Percentiles rank a stretch among this genome's conserved stretches.
Evolutionary conservation across 2,113 vertebrate species (phyloP).

Genomic region (Myotis brandtii): DNA sequence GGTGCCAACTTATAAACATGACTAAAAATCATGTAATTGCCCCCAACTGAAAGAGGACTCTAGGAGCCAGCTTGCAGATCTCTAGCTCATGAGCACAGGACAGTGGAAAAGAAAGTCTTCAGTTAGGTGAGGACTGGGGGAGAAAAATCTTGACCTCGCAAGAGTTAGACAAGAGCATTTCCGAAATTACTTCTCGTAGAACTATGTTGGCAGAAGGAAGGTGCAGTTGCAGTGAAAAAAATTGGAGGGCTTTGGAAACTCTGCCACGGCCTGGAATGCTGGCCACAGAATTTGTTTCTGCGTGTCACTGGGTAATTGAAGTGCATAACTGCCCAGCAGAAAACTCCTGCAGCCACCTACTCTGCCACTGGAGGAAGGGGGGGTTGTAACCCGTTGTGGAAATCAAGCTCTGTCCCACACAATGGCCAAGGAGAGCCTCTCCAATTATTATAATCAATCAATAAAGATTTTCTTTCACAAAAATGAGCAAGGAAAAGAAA

Average conservation of each 20-base stretch:
- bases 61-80: background rate
- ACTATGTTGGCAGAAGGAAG: background rate
- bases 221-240: background rate
- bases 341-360: background rate
- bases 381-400: background rate
- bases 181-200: background rate
- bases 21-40: background rate
- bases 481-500: background rate
- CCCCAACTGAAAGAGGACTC: background rate
- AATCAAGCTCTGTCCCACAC: background rate
- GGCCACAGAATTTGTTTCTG: background rate
- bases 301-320: background rate
- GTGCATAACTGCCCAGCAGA: background rate
- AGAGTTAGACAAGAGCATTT: background rate
- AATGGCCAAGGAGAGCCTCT: background rate
- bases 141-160: slow-evolving; percentile 10
- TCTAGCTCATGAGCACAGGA: background rate
- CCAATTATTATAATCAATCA: background rate
- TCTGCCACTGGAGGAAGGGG: background rate
- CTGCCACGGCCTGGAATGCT: background rate
- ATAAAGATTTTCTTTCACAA: background rate
- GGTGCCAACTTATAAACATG: background rate
- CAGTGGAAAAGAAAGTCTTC: background rate
- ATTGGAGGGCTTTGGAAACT: background rate
- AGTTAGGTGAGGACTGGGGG: background rate